A percentile compares a stretch with the other conserved stretches of the same genome.
Evolutionary conservation across 2,113 vertebrate species (phyloP).

Genomic region (Corvus moneduloides): DNA sequence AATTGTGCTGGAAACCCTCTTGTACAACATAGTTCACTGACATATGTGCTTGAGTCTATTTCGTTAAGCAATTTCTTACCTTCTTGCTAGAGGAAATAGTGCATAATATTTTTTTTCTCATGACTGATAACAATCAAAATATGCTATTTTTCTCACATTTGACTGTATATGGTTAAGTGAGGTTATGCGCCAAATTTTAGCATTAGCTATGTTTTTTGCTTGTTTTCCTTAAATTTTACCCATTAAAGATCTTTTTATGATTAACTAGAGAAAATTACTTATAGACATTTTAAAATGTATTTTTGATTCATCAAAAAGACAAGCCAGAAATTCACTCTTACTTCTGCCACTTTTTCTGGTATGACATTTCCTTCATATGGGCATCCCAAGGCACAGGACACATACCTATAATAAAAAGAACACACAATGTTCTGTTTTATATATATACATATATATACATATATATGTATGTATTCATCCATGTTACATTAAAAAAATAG

Average conservation of each 20-base stretch:
- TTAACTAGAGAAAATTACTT: neutral
- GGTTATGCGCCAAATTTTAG: neutral
- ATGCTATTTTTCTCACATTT: neutral
- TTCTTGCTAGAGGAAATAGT: neutral
- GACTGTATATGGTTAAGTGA: neutral
- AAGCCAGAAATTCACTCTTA: conserved; percentile 64
- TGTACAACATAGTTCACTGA: neutral
- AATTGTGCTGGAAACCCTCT: neutral
- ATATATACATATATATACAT: too few relatives aligned
- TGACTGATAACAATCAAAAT: neutral
- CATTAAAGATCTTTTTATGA: neutral
- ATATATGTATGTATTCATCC: neutral
- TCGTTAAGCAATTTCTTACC: neutral
- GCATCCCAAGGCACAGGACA: conserved; percentile 91
- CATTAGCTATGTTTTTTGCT: neutral
- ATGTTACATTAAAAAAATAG: neutral
- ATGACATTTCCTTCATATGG: conserved; percentile 85
- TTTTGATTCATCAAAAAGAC: neutral
- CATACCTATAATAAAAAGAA: conserved; percentile 80
- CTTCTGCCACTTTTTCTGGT: conserved; percentile 87
- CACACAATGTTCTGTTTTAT: neutral
- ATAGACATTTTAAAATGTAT: neutral
- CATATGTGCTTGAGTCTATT: neutral
- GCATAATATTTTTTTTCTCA: neutral
- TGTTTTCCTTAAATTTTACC: neutral